Percentiles rank a stretch among this genome's conserved stretches.
Conservation (phyloP, 2,113 vertebrate species). For the Sander vitreus region DNA sequence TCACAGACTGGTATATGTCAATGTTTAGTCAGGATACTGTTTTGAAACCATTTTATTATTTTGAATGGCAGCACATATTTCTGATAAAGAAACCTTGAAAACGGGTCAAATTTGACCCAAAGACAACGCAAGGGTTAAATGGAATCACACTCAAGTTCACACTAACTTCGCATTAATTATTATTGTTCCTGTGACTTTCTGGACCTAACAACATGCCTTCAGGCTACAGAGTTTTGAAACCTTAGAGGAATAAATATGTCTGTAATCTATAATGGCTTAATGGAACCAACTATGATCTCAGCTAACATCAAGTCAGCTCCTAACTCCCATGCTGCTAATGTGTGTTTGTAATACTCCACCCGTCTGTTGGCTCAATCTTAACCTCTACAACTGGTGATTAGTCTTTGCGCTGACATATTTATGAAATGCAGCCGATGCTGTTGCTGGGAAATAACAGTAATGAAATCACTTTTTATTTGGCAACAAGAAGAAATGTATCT, state of each 20-base stretch:
- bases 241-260: not conserved
- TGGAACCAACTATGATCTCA: slow-evolving; percentile 8
- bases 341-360: not conserved
- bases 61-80: no score
- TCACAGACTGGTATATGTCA: no score
- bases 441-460: not conserved
- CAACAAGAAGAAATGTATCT: not conserved
- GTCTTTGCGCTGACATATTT: slow-evolving; percentile 2
- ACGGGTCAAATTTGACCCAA: no score
- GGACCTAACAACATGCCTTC: not conserved
- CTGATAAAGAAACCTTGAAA: no score
- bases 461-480: slow-evolving; percentile 1
- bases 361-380: not conserved
- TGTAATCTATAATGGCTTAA: not conserved
- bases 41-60: no score
- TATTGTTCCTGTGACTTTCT: not conserved
- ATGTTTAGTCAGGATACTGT: no score
- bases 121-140: no score
- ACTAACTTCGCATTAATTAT: not conserved
- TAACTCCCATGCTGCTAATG: not conserved
- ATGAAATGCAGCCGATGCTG: slow-evolving; percentile 8
- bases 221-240: not conserved
- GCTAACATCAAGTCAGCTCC: not conserved
- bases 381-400: not conserved
- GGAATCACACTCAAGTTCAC: not conserved